Evolutionary conservation across 2,113 vertebrate genomes (phyloP), one percentile per base, ranked within the genome.

Genomic region (Naja naja): DNA sequence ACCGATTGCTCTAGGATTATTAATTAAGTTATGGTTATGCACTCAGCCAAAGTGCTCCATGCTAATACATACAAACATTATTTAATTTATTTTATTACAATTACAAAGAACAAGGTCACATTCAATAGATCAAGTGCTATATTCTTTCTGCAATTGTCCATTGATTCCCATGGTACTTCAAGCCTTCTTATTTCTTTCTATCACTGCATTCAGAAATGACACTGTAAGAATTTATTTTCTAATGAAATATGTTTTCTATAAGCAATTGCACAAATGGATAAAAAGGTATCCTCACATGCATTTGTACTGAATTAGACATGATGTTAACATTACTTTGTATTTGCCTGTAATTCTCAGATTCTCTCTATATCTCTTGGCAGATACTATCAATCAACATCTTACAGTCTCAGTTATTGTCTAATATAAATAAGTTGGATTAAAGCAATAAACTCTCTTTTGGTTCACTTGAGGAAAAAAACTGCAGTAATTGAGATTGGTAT

Each of bases 31-130:
- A 30, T 87, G 6, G 3, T 30, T 43, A 88, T 88, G 30, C 2
- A 39, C 85, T 69, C 94, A 85, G 89, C 94, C 92, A 93, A 97
- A 74, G 0, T 0, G n/a, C 11, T 87, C 43, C 91, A 55, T 91
- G 53, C 56, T 93, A 94, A 74, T 54, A 92, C 8, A 92, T 89
- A 7, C 86, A 60, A 94, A 86, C 85, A 95, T 52, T 54, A 55
- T 89, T 94, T 91, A 45, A 39, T 91, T 94, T 94, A n/a, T 94
- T 95, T 47, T 86, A 39, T 94, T 90, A 85, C 88, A 64, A 27
- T 91, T 87, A 88, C 89, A 95, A 87, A 53, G 92, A 95, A 90
- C 74, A 92, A 91, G 89, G 95, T 88, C 87, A 87, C 56, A 85
- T 92, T 69, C 2, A 91, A 47, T 92, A 96, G 47, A 81, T 30